These are phyloP conservation scores for Dreissena rostriformis DNA, from an alignment of 1,140 invertebrate genomes.

Conservation along the genomic window DNA sequence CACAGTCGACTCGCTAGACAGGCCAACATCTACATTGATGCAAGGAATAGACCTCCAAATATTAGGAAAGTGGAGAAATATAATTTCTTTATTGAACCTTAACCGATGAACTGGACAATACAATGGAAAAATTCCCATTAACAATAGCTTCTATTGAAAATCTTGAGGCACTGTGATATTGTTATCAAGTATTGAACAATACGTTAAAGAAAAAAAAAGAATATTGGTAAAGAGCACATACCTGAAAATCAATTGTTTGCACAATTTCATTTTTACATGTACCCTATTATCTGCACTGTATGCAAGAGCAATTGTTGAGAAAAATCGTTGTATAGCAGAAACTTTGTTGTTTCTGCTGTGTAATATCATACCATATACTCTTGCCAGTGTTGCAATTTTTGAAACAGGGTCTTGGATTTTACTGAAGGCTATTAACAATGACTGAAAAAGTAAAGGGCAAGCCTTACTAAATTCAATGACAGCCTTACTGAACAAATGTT, in stretches of 20 bases:
- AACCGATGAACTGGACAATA: constrained; percentile 16
- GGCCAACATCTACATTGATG: constrained; percentile 44
- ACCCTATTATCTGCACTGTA: too few relatives aligned
- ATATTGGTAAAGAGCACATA: constrained; percentile 10
- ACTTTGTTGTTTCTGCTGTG: too few relatives aligned
- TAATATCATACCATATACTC: too few relatives aligned
- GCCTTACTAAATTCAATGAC: too few relatives aligned
- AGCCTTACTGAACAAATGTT: too few relatives aligned
- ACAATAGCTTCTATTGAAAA: constrained; percentile 58
- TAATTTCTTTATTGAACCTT: constrained; percentile 39
- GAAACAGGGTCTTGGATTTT: too few relatives aligned
- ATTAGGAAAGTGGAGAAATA: constrained; percentile 55
- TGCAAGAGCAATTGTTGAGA: too few relatives aligned
- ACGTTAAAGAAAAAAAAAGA: constrained; percentile 27
- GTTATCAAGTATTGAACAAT: constrained; percentile 38
- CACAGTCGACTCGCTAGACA: constrained; percentile 11
- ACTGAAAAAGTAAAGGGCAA: too few relatives aligned
- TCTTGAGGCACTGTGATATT: constrained; percentile 60
- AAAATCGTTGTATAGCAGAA: too few relatives aligned
- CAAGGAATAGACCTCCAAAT: constrained; percentile 36
- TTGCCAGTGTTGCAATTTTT: too few relatives aligned
- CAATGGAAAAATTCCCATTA: constrained; percentile 37
- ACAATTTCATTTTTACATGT: constrained; percentile 47
- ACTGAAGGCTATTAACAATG: too few relatives aligned
- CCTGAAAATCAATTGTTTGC: constrained; percentile 62